Percentiles rank a stretch among this genome's conserved stretches.
These are phyloP conservation scores for Alloplasta piceator DNA, from an alignment of 2,888 invertebrate species.

Conservation along the genomic window DNA sequence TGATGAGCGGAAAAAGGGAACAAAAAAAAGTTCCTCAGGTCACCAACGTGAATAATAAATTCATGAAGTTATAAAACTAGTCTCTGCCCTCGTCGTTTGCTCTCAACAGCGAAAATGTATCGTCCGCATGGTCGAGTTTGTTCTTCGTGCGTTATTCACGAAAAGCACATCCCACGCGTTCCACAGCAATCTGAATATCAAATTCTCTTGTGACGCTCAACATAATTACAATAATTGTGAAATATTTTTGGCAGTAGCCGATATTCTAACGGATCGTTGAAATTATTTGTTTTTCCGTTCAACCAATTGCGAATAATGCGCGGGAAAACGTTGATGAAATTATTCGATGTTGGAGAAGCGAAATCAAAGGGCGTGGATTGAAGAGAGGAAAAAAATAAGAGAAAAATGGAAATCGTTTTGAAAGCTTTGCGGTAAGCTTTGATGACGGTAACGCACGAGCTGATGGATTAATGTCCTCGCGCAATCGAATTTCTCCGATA, in stretches of 20 bases:
- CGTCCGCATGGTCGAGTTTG: conserved; percentile 30
- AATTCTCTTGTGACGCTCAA: conserved; percentile 18
- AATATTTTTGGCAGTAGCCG: conserved; percentile 13
- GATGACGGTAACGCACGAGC: conserved; percentile 12
- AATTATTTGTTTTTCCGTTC: too few relatives aligned
- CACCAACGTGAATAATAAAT: conserved; percentile 44
- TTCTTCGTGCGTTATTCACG: conserved; percentile 16
- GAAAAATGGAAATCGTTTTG: conserved; percentile 1
- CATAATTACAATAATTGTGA: conserved; percentile 24
- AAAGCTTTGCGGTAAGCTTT: conserved; percentile 16
- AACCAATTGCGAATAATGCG: too few relatives aligned
- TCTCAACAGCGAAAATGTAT: not conserved
- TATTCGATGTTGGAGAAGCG: conserved; percentile 19
- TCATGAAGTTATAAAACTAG: conserved; percentile 46
- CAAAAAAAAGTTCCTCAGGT: not conserved
- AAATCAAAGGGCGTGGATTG: not conserved
- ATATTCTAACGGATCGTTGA: not conserved
- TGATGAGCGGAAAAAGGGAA: not conserved
- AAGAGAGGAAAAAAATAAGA: not conserved
- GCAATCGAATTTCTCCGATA: conserved; percentile 51
- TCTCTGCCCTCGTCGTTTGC: not conserved
- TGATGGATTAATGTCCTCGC: not conserved
- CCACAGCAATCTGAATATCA: conserved; percentile 22
- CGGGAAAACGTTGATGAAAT: not conserved
- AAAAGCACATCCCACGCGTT: not conserved